Evolutionary conservation across 2,113 vertebrate genomes (phyloP).

Genomic region (Channa maculata): DNA sequence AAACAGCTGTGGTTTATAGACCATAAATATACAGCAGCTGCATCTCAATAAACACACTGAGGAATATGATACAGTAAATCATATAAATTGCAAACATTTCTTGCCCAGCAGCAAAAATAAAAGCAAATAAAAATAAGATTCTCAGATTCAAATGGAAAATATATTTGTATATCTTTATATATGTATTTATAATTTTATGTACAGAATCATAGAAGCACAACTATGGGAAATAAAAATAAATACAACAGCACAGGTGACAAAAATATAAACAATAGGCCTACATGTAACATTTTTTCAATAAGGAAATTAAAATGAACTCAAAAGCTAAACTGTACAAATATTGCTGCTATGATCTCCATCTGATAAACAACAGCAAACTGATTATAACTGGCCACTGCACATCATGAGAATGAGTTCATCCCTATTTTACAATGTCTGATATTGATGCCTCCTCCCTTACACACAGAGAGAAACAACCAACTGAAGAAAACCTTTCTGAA

Average conservation of each 20-base stretch:
- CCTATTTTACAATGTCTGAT: conserved; percentile 59
- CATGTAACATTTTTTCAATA: conserved; percentile 72
- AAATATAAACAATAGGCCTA: conserved; percentile 61
- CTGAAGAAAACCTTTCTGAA: conserved; percentile 41
- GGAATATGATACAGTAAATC: conserved; percentile 75
- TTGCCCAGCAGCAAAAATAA: conserved; percentile 81
- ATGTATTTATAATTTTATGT: conserved; percentile 86
- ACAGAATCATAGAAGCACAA: conserved; percentile 81
- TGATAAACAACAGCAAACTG: conserved; percentile 74
- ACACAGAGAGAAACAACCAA: conserved; percentile 55
- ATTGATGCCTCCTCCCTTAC: conserved; percentile 44
- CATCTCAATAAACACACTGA: conserved; percentile 68
- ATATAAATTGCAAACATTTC: conserved; percentile 73
- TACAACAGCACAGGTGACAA: conserved; percentile 71
- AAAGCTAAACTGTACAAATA: conserved; percentile 78
- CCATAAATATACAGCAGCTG: conserved; percentile 78
- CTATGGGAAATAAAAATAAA: conserved; percentile 74
- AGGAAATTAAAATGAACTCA: conserved; percentile 80
- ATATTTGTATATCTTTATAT: conserved; percentile 86
- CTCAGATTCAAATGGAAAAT: conserved; percentile 85
- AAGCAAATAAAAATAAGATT: conserved; percentile 86
- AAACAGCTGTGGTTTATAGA: conserved; percentile 72
- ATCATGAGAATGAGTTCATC: conserved; percentile 61
- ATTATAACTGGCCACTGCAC: conserved; percentile 80
- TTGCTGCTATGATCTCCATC: conserved; percentile 80